phyloP scores from a whole-genome alignment of 2,113 vertebrate genomes.

The Ellobius talpinus region DNA sequence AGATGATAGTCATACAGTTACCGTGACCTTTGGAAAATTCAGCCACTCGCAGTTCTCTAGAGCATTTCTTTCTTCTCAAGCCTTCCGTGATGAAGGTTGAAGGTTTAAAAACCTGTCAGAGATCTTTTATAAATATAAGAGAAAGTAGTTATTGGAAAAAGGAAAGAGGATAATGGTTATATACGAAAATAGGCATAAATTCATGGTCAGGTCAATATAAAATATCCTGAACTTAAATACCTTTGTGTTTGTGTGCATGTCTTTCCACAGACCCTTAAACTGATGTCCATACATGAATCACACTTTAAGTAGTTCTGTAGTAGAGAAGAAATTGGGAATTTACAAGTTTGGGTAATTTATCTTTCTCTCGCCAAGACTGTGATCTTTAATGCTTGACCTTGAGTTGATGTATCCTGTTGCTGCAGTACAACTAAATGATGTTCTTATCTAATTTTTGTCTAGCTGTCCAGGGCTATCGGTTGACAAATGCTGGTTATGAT shows the following conservation, averaged over 20 bases:
- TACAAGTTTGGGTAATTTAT: background rate
- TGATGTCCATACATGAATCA: background rate
- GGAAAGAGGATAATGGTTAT: background rate
- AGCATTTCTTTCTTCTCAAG: constrained; percentile 1
- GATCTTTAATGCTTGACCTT: background rate
- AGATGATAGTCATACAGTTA: background rate
- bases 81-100: background rate
- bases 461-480: constrained; percentile 96
- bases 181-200: background rate
- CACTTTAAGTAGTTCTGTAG: background rate
- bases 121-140: constrained; percentile 1
- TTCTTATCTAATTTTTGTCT: constrained; percentile 63
- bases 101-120: background rate
- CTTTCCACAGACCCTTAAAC: constrained; percentile 10
- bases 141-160: constrained; percentile 14
- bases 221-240: constrained; percentile 11
- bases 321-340: constrained; percentile 20
- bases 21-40: background rate
- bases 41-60: background rate
- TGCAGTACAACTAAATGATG: background rate
- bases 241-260: constrained; percentile 1
- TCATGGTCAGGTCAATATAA: constrained; percentile 26
- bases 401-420: background rate
- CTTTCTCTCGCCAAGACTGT: constrained; percentile 3
- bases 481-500: constrained; percentile 97